Percentiles rank a stretch among this genome's conserved stretches.
Conservation (phyloP, 2,888 invertebrate species). For the Dynastes hyllus region DNA sequence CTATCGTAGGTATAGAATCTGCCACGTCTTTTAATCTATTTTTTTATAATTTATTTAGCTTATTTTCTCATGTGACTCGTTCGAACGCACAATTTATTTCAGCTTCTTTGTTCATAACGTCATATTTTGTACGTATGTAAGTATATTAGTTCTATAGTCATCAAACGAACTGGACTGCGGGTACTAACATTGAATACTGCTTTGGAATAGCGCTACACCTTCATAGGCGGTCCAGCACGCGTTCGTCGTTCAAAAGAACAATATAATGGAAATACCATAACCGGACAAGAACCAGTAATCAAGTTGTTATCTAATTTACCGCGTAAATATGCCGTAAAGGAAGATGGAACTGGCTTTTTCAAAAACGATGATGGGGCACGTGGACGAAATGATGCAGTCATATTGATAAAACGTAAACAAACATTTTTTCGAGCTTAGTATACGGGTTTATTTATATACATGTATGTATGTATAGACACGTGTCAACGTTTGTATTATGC, state of each 20-base stretch:
- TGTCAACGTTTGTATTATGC: not conserved
- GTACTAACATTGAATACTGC: not conserved
- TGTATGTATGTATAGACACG: not conserved
- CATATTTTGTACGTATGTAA: too few relatives aligned
- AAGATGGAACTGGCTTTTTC: conserved; percentile 36
- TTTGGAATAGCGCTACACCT: not conserved
- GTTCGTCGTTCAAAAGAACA: conserved; percentile 4
- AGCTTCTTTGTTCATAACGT: too few relatives aligned
- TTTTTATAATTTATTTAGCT: too few relatives aligned
- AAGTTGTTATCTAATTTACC: conserved; percentile 46
- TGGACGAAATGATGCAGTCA: conserved; percentile 31
- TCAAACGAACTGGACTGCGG: not conserved
- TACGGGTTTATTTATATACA: too few relatives aligned
- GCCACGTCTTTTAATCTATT: too few relatives aligned
- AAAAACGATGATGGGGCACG: conserved; percentile 30
- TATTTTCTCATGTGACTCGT: too few relatives aligned
- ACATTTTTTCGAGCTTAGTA: conserved; percentile 11
- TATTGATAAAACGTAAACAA: conserved; percentile 46
- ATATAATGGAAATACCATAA: conserved; percentile 35
- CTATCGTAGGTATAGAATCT: too few relatives aligned
- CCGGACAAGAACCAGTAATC: conserved; percentile 38
- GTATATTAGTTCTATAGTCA: not conserved
- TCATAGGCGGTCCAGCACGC: not conserved
- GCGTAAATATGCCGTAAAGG: conserved; percentile 38
- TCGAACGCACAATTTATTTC: too few relatives aligned